Evolutionary conservation across 2,888 invertebrate species (phyloP).

Genomic region (Tenthredo amoena): DNA sequence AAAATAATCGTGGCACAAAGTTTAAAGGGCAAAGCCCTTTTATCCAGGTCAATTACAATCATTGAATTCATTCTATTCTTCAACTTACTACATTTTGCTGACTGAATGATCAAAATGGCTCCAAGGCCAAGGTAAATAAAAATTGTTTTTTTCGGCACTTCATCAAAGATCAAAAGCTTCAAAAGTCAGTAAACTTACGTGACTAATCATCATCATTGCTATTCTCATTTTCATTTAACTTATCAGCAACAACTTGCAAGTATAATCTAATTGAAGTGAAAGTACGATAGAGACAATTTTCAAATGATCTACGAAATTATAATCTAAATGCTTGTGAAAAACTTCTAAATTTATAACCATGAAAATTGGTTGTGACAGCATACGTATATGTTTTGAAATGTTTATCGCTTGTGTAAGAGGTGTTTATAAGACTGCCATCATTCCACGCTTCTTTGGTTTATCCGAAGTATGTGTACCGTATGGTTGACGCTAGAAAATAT

Average conservation of each 20-base stretch:
- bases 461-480: not conserved
- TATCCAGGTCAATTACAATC: not conserved
- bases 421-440: not conserved
- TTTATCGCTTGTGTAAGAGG: not conserved
- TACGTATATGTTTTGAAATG: not conserved
- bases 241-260: not conserved
- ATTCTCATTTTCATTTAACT: not conserved
- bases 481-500: not conserved
- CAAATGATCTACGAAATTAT: not conserved
- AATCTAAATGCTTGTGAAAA: not conserved
- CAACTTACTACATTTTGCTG: not conserved
- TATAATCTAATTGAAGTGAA: not conserved
- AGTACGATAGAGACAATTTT: not conserved
- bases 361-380: not conserved
- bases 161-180: not conserved
- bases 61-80: not conserved
- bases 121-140: slow-evolving; percentile 42
- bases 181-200: not conserved
- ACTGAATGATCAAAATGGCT: slow-evolving; percentile 22
- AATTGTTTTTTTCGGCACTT: not conserved
- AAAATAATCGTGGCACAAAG: slow-evolving; percentile 31
- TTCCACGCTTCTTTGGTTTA: not conserved
- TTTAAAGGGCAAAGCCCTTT: slow-evolving; percentile 35
- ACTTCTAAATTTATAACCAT: not conserved
- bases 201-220: not conserved